Evolutionary conservation across 2,113 vertebrate genomes (phyloP).

Genomic region (Ornithorhynchus anatinus): DNA sequence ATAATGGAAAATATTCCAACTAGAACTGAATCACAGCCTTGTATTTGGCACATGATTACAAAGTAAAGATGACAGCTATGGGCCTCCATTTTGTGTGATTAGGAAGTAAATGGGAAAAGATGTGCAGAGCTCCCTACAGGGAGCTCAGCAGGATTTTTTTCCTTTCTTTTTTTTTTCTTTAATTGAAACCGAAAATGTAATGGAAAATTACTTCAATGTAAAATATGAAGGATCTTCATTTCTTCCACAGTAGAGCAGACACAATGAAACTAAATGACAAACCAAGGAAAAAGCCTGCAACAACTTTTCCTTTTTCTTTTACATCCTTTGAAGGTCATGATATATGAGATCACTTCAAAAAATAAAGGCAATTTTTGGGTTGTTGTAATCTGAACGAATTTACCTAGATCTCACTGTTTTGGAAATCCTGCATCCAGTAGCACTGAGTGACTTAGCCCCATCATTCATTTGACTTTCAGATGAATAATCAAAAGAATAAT

Average conservation of each 20-base stretch:
- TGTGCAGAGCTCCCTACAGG: background rate
- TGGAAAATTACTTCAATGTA: background rate
- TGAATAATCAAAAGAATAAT: too few relatives aligned
- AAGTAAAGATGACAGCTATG: conserved; percentile 20
- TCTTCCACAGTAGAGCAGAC: background rate
- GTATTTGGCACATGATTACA: conserved; percentile 7
- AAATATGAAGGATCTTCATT: background rate
- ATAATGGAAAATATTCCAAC: conserved; percentile 59
- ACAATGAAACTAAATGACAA: background rate
- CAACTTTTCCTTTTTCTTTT: background rate
- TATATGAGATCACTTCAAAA: background rate
- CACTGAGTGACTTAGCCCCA: background rate
- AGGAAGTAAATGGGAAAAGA: conserved; percentile 21
- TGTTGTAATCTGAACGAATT: background rate
- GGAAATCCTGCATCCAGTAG: background rate
- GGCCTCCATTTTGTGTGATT: conserved; percentile 31
- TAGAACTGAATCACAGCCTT: conserved; percentile 23
- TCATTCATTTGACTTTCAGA: background rate
- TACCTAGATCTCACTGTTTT: background rate
- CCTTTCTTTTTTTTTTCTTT: background rate
- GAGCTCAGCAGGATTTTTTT: background rate
- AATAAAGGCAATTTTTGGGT: background rate
- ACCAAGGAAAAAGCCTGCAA: background rate
- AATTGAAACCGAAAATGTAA: background rate
- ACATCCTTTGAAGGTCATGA: background rate